Evolutionary conservation across 2,797 vertebrate genomes (phyloP).

Genomic region (Sebastes aleutianus): DNA sequence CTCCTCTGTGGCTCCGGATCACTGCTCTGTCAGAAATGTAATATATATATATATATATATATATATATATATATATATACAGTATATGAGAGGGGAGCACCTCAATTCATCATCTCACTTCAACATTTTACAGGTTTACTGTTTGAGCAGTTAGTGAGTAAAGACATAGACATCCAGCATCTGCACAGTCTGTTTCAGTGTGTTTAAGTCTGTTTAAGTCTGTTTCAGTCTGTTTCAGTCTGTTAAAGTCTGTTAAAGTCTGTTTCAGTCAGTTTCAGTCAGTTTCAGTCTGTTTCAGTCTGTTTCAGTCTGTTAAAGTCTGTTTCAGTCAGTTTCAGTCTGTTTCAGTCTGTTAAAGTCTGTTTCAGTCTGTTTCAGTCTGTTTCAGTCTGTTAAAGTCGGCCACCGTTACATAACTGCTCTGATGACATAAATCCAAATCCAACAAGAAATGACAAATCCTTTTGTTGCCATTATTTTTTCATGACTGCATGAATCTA

Average conservation of each 20-base stretch:
- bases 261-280: too few species aligned
- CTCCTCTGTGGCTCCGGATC: not conserved
- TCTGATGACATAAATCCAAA: constrained; percentile 51
- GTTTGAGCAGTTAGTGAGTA: not conserved
- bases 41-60: too few species aligned
- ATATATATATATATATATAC: too few species aligned
- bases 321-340: too few species aligned
- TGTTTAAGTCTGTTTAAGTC: too few species aligned
- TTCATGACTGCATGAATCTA: constrained; percentile 63
- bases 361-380: too few species aligned
- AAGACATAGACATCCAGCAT: not conserved
- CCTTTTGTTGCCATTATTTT: constrained; percentile 76
- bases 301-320: too few species aligned
- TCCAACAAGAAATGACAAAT: constrained; percentile 59
- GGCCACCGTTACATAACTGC: constrained; percentile 41
- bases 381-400: too few species aligned
- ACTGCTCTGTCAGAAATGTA: not conserved
- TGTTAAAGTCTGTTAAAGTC: too few species aligned
- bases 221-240: too few species aligned
- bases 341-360: too few species aligned
- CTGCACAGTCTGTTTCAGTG: not conserved
- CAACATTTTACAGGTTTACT: not conserved
- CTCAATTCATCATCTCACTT: not conserved
- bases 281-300: too few species aligned
- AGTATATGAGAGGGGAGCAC: not conserved